Base-by-base conservation (phyloP, 2,797 vertebrate genomes). In the Paedocypris micromegethes region DNA sequence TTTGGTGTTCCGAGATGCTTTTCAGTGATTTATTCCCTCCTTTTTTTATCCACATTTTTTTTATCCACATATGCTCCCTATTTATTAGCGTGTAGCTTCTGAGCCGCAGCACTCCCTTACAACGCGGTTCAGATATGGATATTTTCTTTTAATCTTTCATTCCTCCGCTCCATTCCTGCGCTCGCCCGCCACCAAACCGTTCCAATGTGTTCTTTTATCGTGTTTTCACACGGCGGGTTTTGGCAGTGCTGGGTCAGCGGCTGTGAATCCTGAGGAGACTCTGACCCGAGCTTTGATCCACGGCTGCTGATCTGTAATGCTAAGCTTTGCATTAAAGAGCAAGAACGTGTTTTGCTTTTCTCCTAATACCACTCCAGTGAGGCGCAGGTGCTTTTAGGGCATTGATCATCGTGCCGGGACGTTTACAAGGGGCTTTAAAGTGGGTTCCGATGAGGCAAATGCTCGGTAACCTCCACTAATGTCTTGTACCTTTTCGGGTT, bases 271-370 rank as follows among this genome's bases (percentile, higher is more conserved):
- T 54, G 40, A 58, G 49, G 68, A 75, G 46, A 51, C 66, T 69
- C 64, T 78, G 74, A 76, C 72, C 77, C 58, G 55, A 71, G 46
- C 72, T 76, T 78, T 78, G 77, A 78, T 76, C 74, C 64, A 48
- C 52, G 66, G 58, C 45, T 67, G 75, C 52, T 66, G 75, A 70
- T 76, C 73, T 66, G 71, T 72, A 63, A 61, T 62, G 67, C 55
- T 68, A 64, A 68, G 68, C 72, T 71, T 52, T 67, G 47, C 61
- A 56, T 73, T 77, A 64, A 70, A 74, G 64, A 47, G 56, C 58
- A 47, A 73, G 59, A 64, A 51, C 66, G 64, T 38, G 42, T 41
- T 64, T 64, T 52, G 58, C 45, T 70, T 64, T 56, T 66, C 63
- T 48, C 57, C 7, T 40, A 41, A 56, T 49, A 54, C 51, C 66